Evolutionary conservation across 2,888 invertebrate species (phyloP).

Genomic region (Morpho deidamia): DNA sequence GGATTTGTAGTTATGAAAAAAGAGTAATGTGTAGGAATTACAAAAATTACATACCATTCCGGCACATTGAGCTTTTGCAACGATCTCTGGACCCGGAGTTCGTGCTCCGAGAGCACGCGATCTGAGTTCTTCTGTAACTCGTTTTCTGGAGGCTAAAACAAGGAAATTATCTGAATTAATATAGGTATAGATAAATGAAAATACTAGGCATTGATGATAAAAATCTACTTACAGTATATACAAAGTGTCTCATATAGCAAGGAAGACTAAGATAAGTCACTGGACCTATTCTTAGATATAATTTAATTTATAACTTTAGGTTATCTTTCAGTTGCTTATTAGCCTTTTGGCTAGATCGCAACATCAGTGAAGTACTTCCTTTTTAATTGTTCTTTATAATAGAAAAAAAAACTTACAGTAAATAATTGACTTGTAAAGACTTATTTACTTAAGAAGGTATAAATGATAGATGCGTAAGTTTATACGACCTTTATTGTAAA

Average conservation of each 20-base stretch:
- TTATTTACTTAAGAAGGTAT: not conserved
- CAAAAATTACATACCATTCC: constrained; percentile 84
- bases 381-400: no score
- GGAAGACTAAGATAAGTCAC: no score
- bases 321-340: no score
- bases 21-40: not conserved
- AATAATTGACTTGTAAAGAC: not conserved
- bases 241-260: no score
- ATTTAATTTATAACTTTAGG: no score
- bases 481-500: not conserved
- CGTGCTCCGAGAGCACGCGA: constrained; percentile 94
- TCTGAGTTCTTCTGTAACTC: constrained; percentile 92
- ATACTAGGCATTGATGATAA: not conserved
- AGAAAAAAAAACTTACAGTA: no score
- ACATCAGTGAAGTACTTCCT: no score
- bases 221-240: constrained; percentile 1
- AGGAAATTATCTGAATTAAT: constrained; percentile 27
- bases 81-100: constrained; percentile 94
- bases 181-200: constrained; percentile 7
- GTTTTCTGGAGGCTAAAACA: constrained; percentile 93
- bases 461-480: not conserved
- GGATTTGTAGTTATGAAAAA: no score
- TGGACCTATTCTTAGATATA: no score
- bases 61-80: constrained; percentile 96
- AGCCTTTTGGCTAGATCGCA: no score